Evolutionary conservation across 1,140 invertebrate genomes (phyloP).

Genomic region (Drosophila pachea): DNA sequence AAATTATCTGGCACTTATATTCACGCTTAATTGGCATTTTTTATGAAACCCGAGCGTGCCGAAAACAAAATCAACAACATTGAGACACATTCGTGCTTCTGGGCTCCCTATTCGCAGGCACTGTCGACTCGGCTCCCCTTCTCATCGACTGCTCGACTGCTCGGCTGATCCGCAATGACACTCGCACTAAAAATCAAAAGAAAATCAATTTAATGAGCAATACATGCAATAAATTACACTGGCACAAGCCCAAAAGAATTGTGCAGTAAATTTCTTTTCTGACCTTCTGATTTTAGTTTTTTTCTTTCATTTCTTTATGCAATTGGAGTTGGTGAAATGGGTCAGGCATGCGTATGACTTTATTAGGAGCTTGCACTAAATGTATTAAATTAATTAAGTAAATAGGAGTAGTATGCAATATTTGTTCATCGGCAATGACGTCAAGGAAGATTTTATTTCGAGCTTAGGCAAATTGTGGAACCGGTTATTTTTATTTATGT

Average conservation of each 20-base stretch:
- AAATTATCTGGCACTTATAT: conserved; percentile 79
- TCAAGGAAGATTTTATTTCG: conserved; percentile 55
- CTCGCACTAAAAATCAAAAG: conserved; percentile 75
- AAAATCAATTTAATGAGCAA: conserved; percentile 78
- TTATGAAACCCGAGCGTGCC: conserved; percentile 73
- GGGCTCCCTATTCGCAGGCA: conserved; percentile 42
- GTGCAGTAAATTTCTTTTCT: conserved; percentile 21
- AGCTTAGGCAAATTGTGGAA: conserved; percentile 48
- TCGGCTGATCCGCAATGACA: conserved; percentile 64
- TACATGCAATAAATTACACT: conserved; percentile 75
- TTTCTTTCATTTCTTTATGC: conserved; percentile 11
- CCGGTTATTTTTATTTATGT: conserved; percentile 53
- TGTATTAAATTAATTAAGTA: conserved; percentile 40
- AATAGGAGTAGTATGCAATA: conserved; percentile 55
- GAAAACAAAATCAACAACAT: conserved; percentile 60
- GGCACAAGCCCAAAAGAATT: conserved; percentile 48
- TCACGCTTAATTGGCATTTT: conserved; percentile 79
- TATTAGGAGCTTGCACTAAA: conserved; percentile 39
- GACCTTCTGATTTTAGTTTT: conserved; percentile 25
- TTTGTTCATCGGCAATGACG: conserved; percentile 57
- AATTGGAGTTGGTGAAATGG: no score
- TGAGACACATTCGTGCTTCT: conserved; percentile 63
- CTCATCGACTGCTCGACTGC: conserved; percentile 3
- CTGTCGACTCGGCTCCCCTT: background rate
- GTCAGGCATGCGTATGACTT: conserved; percentile 45